Conservation (phyloP, 2,113 vertebrate genomes). For the Zeus faber region DNA sequence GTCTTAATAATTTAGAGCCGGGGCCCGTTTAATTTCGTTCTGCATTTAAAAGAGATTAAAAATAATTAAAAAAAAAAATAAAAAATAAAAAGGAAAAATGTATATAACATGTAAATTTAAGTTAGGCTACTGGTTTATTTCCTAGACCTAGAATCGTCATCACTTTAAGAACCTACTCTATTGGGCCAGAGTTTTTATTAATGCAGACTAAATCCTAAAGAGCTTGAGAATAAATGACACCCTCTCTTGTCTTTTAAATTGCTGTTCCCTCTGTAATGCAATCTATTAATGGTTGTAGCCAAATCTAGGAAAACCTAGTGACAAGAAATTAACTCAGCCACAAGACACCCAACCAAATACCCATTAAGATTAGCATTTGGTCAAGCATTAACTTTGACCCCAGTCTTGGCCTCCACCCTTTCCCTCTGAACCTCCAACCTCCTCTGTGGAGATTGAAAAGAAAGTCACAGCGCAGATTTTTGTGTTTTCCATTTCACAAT, state of each 20-base stretch:
- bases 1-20: too few relatives aligned
- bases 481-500: background rate
- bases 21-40: background rate
- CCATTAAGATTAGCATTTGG: constrained; percentile 20
- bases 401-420: constrained; percentile 16
- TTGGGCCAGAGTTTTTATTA: too few relatives aligned
- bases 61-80: too few relatives aligned
- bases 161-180: too few relatives aligned
- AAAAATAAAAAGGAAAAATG: too few relatives aligned
- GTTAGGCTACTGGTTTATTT: too few relatives aligned
- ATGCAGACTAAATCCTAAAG: too few relatives aligned
- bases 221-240: background rate
- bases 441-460: constrained; percentile 1
- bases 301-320: too few relatives aligned
- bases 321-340: background rate
- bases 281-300: background rate
- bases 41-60: background rate
- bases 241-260: background rate
- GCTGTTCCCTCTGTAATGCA: background rate
- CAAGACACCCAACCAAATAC: background rate
- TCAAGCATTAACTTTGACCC: constrained; percentile 28
- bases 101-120: too few relatives aligned
- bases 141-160: too few relatives aligned
- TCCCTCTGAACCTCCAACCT: background rate
- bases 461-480: background rate